Evolutionary conservation across 2,797 vertebrate species (phyloP).

Genomic region (Sphenopsis melanotis): DNA sequence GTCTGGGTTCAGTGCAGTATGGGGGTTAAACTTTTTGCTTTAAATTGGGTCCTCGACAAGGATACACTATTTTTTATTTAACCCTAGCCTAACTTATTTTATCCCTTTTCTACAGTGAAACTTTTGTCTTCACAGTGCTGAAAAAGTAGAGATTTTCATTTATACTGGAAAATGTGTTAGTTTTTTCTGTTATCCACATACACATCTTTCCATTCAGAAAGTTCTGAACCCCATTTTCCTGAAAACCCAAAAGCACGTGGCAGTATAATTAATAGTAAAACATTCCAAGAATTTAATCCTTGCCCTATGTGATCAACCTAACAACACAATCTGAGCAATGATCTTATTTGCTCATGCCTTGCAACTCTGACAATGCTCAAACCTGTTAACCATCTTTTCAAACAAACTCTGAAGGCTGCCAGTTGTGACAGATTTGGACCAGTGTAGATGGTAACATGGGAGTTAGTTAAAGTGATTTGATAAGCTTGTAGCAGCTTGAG

Average conservation of each 20-base stretch:
- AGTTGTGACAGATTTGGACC: constrained; percentile 77
- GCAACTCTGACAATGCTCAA: constrained; percentile 43
- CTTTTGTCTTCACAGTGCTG: not conserved
- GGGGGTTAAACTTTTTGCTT: constrained; percentile 58
- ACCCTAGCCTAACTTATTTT: constrained; percentile 21
- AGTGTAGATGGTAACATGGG: constrained; percentile 62
- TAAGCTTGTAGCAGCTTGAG: constrained; percentile 74
- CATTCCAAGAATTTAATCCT: not conserved
- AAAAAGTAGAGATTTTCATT: not conserved
- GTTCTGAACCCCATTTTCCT: not conserved
- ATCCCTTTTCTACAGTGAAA: not conserved
- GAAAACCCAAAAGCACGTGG: not conserved
- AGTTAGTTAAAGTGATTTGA: constrained; percentile 72
- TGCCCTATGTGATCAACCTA: not conserved
- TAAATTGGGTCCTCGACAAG: constrained; percentile 51
- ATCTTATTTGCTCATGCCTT: constrained; percentile 49
- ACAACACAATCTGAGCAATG: not conserved
- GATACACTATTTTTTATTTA: constrained; percentile 45
- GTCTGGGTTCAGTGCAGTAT: constrained; percentile 20
- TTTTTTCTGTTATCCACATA: not conserved
- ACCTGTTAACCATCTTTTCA: constrained; percentile 69
- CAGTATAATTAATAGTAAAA: not conserved
- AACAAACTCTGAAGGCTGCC: constrained; percentile 72
- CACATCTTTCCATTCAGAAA: not conserved
- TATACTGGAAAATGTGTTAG: not conserved